phyloP scores from a whole-genome alignment of 2,888 invertebrate species.

The Philereme vetulata region DNA sequence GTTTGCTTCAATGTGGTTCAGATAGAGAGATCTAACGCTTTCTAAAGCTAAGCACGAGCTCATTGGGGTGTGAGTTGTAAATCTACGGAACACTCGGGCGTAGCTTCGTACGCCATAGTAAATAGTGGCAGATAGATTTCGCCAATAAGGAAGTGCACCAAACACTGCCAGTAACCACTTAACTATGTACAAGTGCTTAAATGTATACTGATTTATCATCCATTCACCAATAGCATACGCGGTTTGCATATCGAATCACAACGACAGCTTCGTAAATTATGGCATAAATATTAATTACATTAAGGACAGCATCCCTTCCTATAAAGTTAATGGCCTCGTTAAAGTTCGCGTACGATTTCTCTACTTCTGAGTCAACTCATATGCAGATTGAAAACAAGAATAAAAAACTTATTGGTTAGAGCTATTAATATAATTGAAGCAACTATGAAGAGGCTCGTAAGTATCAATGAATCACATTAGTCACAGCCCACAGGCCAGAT shows the following conservation, averaged over 20 bases:
- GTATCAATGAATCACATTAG: conserved; percentile 24
- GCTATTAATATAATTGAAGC: conserved; percentile 30
- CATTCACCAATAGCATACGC: conserved; percentile 42
- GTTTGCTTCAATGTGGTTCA: too few species aligned
- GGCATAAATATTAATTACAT: conserved; percentile 45
- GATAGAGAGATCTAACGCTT: conserved; percentile 28
- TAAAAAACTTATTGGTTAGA: conserved; percentile 9
- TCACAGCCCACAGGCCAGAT: conserved; percentile 3
- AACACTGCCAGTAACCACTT: conserved; percentile 42
- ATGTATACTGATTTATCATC: conserved; percentile 49
- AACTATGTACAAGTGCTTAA: conserved; percentile 42
- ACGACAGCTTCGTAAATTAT: conserved; percentile 47
- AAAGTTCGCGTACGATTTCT: conserved; percentile 38
- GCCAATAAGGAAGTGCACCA: conserved; percentile 52
- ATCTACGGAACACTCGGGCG: conserved; percentile 52
- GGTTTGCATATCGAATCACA: conserved; percentile 40
- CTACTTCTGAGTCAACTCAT: conserved; percentile 37
- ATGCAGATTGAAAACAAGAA: conserved; percentile 45
- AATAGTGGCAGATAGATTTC: conserved; percentile 48
- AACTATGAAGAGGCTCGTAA: conserved; percentile 12
- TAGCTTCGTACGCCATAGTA: conserved; percentile 34
- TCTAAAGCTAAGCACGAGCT: conserved; percentile 56
- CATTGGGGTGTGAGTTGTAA: conserved; percentile 67
- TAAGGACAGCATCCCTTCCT: conserved; percentile 43
- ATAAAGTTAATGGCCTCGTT: conserved; percentile 51